Conservation (phyloP, 2,113 vertebrate genomes). For the Tyrannus savana region DNA sequence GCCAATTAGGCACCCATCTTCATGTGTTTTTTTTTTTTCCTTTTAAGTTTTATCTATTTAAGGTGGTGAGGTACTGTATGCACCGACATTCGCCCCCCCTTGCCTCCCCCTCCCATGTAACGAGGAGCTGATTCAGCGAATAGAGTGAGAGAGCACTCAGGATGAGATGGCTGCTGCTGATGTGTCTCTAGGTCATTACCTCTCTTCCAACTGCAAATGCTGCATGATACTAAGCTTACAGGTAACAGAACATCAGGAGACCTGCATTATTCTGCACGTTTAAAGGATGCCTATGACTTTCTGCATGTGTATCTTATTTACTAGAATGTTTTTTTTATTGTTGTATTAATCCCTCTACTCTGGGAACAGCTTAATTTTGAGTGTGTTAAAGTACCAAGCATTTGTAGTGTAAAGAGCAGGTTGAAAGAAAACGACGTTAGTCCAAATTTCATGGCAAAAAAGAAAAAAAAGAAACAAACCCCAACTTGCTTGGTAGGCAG, state of each 20-base stretch:
- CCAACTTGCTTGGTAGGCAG: conserved; percentile 10
- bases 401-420: conserved; percentile 55
- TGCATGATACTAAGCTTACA: conserved; percentile 83
- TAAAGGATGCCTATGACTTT: conserved; percentile 64
- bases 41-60: conserved; percentile 68
- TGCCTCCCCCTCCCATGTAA: conserved; percentile 72
- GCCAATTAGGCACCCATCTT: conserved; percentile 1
- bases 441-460: conserved; percentile 30
- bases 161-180: conserved; percentile 90
- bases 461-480: neutral
- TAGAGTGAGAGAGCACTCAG: conserved; percentile 80
- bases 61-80: conserved; percentile 83
- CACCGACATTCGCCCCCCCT: conserved; percentile 60
- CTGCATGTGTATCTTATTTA: conserved; percentile 71
- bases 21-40: neutral
- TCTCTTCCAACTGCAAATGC: conserved; percentile 81
- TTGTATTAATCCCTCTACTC: conserved; percentile 61
- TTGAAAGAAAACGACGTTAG: conserved; percentile 19
- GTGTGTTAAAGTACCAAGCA: conserved; percentile 50
- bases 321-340: conserved; percentile 43
- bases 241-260: conserved; percentile 83
- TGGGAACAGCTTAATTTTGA: conserved; percentile 56
- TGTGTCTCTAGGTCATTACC: conserved; percentile 88
- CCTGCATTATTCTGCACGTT: conserved; percentile 74
- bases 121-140: conserved; percentile 93